Percentiles rank a stretch among this genome's conserved stretches.
phyloP scores from a whole-genome alignment of 2,113 vertebrate genomes.

The Grammomys surdaster region DNA sequence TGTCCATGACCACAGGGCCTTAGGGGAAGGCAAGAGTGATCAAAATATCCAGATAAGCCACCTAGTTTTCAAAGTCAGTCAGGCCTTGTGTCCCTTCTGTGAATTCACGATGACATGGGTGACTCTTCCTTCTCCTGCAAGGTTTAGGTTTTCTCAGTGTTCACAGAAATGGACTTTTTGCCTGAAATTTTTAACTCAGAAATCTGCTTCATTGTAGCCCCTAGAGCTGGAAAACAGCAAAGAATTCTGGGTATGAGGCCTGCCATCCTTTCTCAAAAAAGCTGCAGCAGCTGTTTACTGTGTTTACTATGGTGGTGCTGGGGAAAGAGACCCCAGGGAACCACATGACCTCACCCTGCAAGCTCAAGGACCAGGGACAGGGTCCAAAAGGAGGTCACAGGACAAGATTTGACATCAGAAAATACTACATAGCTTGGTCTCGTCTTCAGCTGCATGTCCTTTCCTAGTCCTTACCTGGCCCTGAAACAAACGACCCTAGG shows the following conservation, averaged over 20 bases:
- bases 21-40: not conserved
- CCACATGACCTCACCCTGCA: not conserved
- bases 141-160: not conserved
- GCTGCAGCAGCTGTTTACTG: not conserved
- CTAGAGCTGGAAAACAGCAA: not conserved
- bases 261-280: not conserved
- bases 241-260: too few relatives aligned
- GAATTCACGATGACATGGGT: not conserved
- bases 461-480: not conserved
- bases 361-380: not conserved
- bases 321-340: not conserved
- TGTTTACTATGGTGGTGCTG: not conserved
- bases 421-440: not conserved
- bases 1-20: not conserved
- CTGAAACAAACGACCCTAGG: not conserved
- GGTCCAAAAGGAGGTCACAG: not conserved
- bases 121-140: not conserved
- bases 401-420: not conserved
- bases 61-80: too few relatives aligned
- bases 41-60: not conserved
- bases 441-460: not conserved
- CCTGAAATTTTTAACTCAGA: not conserved
- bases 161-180: not conserved
- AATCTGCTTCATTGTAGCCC: not conserved
- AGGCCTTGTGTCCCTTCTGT: not conserved